Evolutionary conservation across 2,888 invertebrate species (phyloP).

Genomic region (Euproctis similis): DNA sequence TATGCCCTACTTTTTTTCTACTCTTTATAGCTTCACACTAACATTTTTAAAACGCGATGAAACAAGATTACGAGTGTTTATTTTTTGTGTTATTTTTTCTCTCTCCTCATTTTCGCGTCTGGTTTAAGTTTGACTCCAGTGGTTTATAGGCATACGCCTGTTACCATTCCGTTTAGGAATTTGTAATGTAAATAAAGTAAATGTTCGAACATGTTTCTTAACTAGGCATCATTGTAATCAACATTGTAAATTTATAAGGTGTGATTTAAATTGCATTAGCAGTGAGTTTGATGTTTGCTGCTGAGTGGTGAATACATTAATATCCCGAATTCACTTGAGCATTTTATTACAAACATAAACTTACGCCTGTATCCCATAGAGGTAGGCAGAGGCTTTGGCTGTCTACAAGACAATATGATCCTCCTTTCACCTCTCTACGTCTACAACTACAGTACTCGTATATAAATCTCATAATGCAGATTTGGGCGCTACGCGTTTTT

Average conservation of each 20-base stretch:
- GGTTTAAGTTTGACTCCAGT: constrained; percentile 20
- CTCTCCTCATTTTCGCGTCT: constrained; percentile 28
- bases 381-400: too few species aligned
- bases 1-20: constrained; percentile 36
- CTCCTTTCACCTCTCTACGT: too few species aligned
- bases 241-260: constrained; percentile 5
- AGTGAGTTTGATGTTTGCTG: too few species aligned
- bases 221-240: constrained; percentile 7
- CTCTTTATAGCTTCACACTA: constrained; percentile 24
- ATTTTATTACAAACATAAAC: too few species aligned
- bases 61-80: constrained; percentile 27
- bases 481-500: too few species aligned
- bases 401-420: too few species aligned
- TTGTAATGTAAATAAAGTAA: constrained; percentile 22
- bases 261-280: constrained; percentile 2
- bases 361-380: too few species aligned
- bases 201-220: constrained; percentile 19
- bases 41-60: constrained; percentile 31
- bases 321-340: constrained; percentile 4
- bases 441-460: too few species aligned
- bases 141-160: constrained; percentile 17
- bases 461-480: too few species aligned
- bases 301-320: constrained; percentile 3
- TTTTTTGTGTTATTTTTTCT: constrained; percentile 30
- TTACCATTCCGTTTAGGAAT: constrained; percentile 15